Base-by-base conservation (phyloP, 2,113 vertebrate species). In the Phyllopteryx taeniolatus region DNA sequence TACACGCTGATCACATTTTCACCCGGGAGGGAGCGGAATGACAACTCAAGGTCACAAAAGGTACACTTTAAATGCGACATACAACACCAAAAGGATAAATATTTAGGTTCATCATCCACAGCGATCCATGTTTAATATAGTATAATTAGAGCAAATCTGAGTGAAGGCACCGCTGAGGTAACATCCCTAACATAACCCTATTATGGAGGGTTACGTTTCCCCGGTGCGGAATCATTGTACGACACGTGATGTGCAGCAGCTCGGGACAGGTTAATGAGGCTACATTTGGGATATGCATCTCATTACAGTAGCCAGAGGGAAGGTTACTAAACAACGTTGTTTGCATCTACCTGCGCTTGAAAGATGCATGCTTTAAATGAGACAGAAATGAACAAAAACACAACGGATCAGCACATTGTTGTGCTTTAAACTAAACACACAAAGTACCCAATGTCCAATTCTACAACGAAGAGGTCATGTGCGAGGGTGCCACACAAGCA, bases 161-260 rank as follows among this genome's bases (percentile, higher is more conserved):
- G 92, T 91, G 93, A 95, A 95, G 94, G 93, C 90, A 86, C 91
- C 85, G 89, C 79, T 69, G 92, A 93, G 93, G 94, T 95, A 95
- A 94, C 79, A 93, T 93, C 94, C 94, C 93, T 91, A 93, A 94
- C 93, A 93, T 95, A 94, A 95, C 92, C 94, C 93, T 94, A 93
- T 95, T 95, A 94, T 86, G 84, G 88, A 91, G 93, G 91, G 93
- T 95, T 93, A 92, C 86, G 93, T 95, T 94, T 92, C 93, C 93
- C 92, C 89, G 91, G 92, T 93, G 94, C 90, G 89, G 94, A 94
- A 92, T 94, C 94, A 90, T 90, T 95, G 94, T 94, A 94, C 92
- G 93, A 94, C 94, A 94, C 90, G 90, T 94, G 94, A 95, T 94
- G 94, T 94, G 93, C 92, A 95, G 93, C 92, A 90, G 83, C 91